These are phyloP conservation scores for Camptogramma bilineatum DNA, from an alignment of 2,888 invertebrate genomes.

Conservation along the genomic window DNA sequence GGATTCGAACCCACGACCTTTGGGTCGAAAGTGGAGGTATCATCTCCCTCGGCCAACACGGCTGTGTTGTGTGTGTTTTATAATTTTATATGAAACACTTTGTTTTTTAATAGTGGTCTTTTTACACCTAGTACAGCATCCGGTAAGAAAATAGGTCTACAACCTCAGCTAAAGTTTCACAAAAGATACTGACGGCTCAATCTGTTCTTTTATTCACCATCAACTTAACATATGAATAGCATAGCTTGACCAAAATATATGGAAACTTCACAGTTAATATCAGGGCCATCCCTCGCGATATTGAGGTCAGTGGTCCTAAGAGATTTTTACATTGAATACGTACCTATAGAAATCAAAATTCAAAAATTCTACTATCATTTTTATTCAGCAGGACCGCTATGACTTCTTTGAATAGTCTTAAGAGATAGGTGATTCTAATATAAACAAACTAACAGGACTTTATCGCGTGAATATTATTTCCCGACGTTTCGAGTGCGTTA, in stretches of 20 bases:
- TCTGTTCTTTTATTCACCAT: not conserved
- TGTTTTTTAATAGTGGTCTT: not conserved
- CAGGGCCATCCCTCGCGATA: conserved; percentile 18
- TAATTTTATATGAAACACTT: not conserved
- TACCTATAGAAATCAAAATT: too few species aligned
- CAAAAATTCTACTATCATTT: too few species aligned
- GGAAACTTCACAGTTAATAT: conserved; percentile 30
- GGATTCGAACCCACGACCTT: too few species aligned
- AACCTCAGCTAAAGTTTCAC: not conserved
- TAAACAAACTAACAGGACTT: too few species aligned
- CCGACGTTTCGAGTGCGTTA: too few species aligned
- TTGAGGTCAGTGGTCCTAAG: conserved; percentile 25
- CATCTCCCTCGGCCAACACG: too few species aligned
- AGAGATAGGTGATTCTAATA: too few species aligned
- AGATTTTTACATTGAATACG: conserved; percentile 16
- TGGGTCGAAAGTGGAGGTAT: too few species aligned
- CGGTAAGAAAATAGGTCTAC: not conserved
- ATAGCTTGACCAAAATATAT: conserved; percentile 38
- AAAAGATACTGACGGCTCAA: not conserved
- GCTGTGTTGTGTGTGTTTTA: too few species aligned
- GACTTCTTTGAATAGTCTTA: too few species aligned
- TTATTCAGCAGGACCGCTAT: too few species aligned
- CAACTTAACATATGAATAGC: conserved; percentile 39
- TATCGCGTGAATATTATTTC: too few species aligned
- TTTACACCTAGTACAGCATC: not conserved